Evolutionary conservation across 2,888 invertebrate genomes (phyloP), one percentile per base, ranked within the genome.

Genomic region (Campopleginae sp.): DNA sequence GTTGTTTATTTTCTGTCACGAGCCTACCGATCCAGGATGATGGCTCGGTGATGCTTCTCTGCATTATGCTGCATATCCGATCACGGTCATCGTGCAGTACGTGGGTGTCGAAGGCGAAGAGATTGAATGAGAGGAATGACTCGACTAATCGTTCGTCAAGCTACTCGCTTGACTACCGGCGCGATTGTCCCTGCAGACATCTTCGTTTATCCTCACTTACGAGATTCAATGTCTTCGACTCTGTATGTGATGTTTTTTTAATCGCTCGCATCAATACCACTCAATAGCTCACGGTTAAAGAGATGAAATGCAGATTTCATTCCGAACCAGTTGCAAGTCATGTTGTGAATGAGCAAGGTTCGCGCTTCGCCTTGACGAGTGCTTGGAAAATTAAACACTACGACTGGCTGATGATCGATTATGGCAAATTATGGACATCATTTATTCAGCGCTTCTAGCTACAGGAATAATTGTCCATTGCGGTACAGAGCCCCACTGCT

Each of bases 1-100:
- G 92, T 91, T 91, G 90, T 91, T 92, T 91, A 91, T 91, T 90
- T 90, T 83, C 88, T 88, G 88, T 90, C 90, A 89, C 89, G 89
- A 88, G 84, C 88, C 87, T 86, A 85, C 88, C 89, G 88, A 89
- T 89, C 89, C 89, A 88, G 85, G 82, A 80, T 84, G 46, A 80
- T 85, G 46, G 31, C 72, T 42, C 48, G 46, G 58, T 58, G 58
- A 83, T 84, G 83, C 81, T 86, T 86, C 82, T 85, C 80, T 27
- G 12, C 51, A 71, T 84, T 44, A 44, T 58, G 81, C 66, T 46
- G 66, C 66, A 74, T 79, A 42, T 86, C 86, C 82, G 85, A 80
- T 80, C 82, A 58, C 54, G 70, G 71, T 71, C 70, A 42, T 65
- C 27, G 27, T 33, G n/a, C 48, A 27, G 63, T 51, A 90, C 90